phyloP scores from a whole-genome alignment of 2,113 vertebrate species.

The Leiothrix lutea region DNA sequence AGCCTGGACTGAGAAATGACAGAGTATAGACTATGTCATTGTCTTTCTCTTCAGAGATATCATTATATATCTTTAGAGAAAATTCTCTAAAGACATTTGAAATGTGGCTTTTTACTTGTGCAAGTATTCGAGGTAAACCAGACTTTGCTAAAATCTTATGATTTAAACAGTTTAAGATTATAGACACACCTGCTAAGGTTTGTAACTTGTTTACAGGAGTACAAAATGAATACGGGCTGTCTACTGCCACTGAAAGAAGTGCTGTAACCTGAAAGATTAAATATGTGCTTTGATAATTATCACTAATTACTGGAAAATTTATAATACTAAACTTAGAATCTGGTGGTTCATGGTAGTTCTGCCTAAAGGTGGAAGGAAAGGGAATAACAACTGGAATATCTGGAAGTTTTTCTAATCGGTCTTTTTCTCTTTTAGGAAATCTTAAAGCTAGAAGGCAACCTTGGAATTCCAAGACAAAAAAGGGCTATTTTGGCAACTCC shows the following conservation, averaged over 20 bases:
- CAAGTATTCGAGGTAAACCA: neutral
- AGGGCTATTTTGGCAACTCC: constrained; percentile 88
- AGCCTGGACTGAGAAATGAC: neutral
- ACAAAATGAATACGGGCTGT: neutral
- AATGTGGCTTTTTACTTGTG: neutral
- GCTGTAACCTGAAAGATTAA: neutral
- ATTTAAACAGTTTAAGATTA: neutral
- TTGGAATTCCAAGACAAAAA: constrained; percentile 81
- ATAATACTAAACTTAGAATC: neutral
- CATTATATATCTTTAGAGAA: neutral
- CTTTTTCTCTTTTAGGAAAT: constrained; percentile 78
- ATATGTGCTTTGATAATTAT: constrained; percentile 2
- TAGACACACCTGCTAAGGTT: neutral
- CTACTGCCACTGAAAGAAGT: neutral
- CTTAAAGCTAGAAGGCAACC: constrained; percentile 77
- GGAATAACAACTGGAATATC: neutral
- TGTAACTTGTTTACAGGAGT: neutral
- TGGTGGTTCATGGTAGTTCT: neutral
- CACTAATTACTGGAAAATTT: neutral
- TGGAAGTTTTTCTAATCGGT: neutral
- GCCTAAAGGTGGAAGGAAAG: neutral
- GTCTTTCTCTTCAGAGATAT: neutral
- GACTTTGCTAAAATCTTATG: neutral
- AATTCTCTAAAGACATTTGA: neutral
- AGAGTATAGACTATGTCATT: neutral